phyloP scores from a whole-genome alignment of 2,888 invertebrate species.

The Phortica okadai region DNA sequence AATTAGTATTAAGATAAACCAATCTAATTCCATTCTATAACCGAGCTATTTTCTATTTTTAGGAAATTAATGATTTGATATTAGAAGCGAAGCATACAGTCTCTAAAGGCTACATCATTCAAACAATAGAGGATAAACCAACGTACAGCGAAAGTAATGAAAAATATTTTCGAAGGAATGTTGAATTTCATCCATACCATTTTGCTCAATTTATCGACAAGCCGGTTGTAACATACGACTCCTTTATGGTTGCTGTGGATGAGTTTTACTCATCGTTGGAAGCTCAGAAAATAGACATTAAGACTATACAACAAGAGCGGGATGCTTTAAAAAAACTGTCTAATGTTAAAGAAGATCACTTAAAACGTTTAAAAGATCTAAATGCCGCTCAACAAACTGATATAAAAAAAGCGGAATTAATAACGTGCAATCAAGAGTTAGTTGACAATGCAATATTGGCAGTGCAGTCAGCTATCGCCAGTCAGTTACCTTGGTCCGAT shows the following conservation, averaged over 20 bases:
- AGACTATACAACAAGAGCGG: conserved; percentile 89
- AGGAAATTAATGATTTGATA: conserved; percentile 61
- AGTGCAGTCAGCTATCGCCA: conserved; percentile 91
- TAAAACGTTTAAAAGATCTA: conserved; percentile 88
- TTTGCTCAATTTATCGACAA: conserved; percentile 84
- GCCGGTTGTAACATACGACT: conserved; percentile 82
- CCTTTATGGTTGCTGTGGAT: conserved; percentile 93
- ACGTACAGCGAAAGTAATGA: conserved; percentile 73
- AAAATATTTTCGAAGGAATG: conserved; percentile 83
- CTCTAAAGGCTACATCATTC: conserved; percentile 84
- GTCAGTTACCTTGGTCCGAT: conserved; percentile 95
- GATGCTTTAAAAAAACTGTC: conserved; percentile 97
- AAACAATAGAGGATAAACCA: conserved; percentile 87
- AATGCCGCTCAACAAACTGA: conserved; percentile 87
- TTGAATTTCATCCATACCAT: conserved; percentile 95
- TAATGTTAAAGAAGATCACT: conserved; percentile 96
- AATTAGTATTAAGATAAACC: too few species aligned
- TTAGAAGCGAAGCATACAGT: conserved; percentile 45
- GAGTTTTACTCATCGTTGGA: conserved; percentile 97
- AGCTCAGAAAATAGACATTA: conserved; percentile 95
- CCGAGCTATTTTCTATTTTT: neutral
- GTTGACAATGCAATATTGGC: conserved; percentile 93
- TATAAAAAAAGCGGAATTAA: conserved; percentile 90
- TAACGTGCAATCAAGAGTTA: conserved; percentile 89
- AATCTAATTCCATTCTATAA: neutral